Base-by-base conservation (phyloP, 2,888 invertebrate species). In the Pristionchus maxplancki region DNA sequence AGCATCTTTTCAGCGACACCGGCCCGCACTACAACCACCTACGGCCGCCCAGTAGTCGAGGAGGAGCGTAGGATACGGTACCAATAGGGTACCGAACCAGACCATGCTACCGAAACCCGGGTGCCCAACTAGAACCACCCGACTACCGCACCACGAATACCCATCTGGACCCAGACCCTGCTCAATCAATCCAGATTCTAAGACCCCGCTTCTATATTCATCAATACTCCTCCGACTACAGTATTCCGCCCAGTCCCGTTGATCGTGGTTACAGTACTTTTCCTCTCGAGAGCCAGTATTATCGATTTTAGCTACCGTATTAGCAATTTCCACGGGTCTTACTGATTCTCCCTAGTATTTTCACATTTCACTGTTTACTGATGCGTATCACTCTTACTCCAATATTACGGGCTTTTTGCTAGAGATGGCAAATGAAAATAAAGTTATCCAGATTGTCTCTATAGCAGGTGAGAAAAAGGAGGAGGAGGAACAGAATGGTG, bases 31-130 rank as follows among this genome's bases (percentile, higher is more conserved):
- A 71, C 71, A 71, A 37, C 20, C 71, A 71, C 20, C 71, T 71
- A 37, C 71, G 71, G 0, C 71, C 71, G 37, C 71, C 71, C 20
- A 71, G 71, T 17, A 71, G 71, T 37, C 13, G 71, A 9, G 71
- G 71, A 1, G 71, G 71, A 1, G 71, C 64, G 34, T 67, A 67
- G 64, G 64, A 67, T 67, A 67, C 64, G 64, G 64, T 34, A 67
- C 11, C 4, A n/a, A n/a, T n/a, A 11, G 13, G 31, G 13, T 31
- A 64, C 64, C 34, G 34, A 24, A 58, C 24, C n/a, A 24, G n/a
- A n/a, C 4, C 24, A 9, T 24, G 24, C 58, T n/a, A n/a, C 58
- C 58, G 58, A 9, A 6, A 0, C 58, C 58, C 58, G 58, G n/a
- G 58, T 58, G 11, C n/a, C n/a, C n/a, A n/a, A 62, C 50, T 15